Evolutionary conservation across 2,888 invertebrate genomes (phyloP).

Genomic region (Epinotia nisella): DNA sequence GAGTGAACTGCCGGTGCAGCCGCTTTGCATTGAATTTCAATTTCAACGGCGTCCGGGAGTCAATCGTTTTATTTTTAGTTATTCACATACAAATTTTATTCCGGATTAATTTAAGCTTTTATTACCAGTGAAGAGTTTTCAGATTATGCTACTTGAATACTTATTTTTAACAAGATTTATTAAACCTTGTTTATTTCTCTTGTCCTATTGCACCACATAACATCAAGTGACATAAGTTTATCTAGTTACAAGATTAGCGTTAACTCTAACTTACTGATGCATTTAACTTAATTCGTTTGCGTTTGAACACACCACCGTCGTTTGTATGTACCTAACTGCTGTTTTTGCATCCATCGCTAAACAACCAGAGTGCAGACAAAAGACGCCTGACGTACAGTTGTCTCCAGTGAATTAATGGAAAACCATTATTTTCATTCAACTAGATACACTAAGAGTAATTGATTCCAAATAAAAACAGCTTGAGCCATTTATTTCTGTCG

Average conservation of each 20-base stretch:
- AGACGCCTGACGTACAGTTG: slow-evolving; percentile 13
- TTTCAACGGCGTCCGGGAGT: slow-evolving; percentile 35
- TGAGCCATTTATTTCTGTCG: slow-evolving; percentile 66
- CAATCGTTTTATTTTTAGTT: slow-evolving; percentile 24
- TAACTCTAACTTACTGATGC: neutral
- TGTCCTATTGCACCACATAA: too few species aligned
- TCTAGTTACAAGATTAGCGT: too few species aligned
- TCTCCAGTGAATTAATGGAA: slow-evolving; percentile 23
- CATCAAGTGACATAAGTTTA: too few species aligned
- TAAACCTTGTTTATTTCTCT: too few species aligned
- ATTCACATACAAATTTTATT: neutral
- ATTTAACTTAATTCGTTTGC: neutral
- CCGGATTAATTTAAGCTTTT: neutral
- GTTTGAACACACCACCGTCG: neutral
- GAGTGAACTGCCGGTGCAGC: neutral
- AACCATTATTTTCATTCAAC: slow-evolving; percentile 27
- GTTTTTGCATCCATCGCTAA: slow-evolving; percentile 13
- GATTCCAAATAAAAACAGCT: slow-evolving; percentile 47
- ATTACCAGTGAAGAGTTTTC: neutral
- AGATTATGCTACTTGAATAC: neutral
- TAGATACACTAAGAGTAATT: slow-evolving; percentile 36
- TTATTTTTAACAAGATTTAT: neutral
- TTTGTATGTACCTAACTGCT: neutral
- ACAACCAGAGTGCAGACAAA: slow-evolving; percentile 28
- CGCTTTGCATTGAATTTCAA: slow-evolving; percentile 32